Evolutionary conservation across 1,140 invertebrate genomes (phyloP).

Genomic region (Papilio machaon): DNA sequence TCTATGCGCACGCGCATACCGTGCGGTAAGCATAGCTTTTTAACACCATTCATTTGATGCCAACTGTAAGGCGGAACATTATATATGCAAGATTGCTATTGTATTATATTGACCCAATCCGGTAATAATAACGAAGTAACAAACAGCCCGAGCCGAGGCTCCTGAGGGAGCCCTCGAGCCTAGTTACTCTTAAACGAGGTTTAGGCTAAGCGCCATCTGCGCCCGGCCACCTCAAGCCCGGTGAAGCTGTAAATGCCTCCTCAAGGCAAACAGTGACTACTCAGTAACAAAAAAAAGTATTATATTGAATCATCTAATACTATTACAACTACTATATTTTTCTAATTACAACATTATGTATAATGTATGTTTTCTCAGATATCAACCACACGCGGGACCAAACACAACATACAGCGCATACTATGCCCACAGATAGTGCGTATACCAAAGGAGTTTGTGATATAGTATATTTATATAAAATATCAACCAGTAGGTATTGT

Average conservation of each 20-base stretch:
- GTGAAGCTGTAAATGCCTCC: no score
- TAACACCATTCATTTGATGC: neutral
- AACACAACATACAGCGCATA: conserved; percentile 74
- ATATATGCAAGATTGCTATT: no score
- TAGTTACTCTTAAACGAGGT: no score
- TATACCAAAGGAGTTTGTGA: conserved; percentile 50
- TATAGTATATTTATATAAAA: conserved; percentile 54
- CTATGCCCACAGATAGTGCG: conserved; percentile 72
- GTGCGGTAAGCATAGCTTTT: conserved; percentile 56
- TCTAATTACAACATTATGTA: neutral
- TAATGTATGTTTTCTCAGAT: conserved; percentile 58
- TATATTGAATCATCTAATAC: no score
- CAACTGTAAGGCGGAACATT: neutral
- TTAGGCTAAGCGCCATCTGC: no score
- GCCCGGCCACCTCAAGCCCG: no score
- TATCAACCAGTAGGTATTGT: conserved; percentile 38
- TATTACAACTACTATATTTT: neutral
- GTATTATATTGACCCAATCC: no score
- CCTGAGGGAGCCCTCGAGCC: no score
- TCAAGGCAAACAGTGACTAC: no score
- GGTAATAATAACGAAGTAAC: no score
- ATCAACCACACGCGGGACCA: conserved; percentile 73
- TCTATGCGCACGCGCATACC: conserved; percentile 73
- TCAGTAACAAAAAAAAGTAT: no score
- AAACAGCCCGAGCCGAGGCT: no score